phyloP scores from a whole-genome alignment of 2,888 invertebrate species.

The Dione juno region DNA sequence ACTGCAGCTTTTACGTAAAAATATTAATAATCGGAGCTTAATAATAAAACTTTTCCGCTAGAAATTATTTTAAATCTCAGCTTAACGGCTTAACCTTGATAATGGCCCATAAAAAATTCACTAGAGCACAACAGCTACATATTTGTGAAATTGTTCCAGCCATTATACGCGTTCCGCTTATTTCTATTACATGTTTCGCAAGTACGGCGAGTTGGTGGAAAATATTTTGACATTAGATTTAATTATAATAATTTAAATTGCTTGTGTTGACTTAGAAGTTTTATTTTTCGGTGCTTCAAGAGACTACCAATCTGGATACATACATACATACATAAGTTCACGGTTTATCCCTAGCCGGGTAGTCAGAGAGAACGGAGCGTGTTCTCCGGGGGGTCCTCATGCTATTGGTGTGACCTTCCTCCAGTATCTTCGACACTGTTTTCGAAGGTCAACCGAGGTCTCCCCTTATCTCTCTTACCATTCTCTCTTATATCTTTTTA shows the following conservation, averaged over 20 bases:
- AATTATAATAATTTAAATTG: background rate
- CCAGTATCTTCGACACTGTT: no score
- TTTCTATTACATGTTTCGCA: slow-evolving; percentile 9
- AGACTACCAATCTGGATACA: no score
- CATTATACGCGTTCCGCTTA: slow-evolving; percentile 16
- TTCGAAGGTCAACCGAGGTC: no score
- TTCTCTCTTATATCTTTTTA: no score
- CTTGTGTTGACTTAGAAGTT: no score
- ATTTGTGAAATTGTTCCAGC: slow-evolving; percentile 13
- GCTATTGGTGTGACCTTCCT: no score
- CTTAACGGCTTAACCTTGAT: slow-evolving; percentile 17
- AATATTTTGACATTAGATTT: background rate
- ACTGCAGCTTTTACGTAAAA: background rate
- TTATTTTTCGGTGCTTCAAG: no score
- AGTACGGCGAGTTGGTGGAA: background rate
- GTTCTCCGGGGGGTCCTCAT: no score
- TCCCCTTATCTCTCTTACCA: no score
- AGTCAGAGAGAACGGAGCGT: no score
- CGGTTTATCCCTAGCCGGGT: no score
- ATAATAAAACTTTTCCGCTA: background rate
- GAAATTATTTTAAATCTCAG: slow-evolving; percentile 12
- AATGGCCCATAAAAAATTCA: slow-evolving; percentile 19
- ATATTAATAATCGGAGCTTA: background rate
- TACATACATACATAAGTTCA: no score
- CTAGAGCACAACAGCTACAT: slow-evolving; percentile 14